A percentile compares a stretch with the other conserved stretches of the same genome.
These are phyloP conservation scores for Amphibalanus amphitrite DNA, from an alignment of 1,140 invertebrate species.

Conservation along the genomic window DNA sequence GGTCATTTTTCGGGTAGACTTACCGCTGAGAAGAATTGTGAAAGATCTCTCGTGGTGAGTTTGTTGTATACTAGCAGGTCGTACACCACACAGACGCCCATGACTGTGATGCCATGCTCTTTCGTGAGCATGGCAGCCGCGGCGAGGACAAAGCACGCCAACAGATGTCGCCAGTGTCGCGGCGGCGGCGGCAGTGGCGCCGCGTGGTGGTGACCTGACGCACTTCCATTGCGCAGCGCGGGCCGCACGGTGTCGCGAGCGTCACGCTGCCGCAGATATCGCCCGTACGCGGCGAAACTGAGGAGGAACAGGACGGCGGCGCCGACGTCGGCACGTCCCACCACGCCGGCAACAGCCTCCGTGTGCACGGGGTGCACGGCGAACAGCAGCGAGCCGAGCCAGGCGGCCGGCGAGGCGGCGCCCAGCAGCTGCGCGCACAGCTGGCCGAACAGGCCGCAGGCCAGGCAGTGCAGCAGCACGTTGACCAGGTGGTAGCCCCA, in stretches of 20 bases:
- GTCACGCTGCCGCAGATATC: slow-evolving; percentile 8
- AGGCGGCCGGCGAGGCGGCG: slow-evolving; percentile 18
- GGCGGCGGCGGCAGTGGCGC: background rate
- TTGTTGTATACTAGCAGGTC: slow-evolving; percentile 37
- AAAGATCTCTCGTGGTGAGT: slow-evolving; percentile 13
- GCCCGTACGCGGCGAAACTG: slow-evolving; percentile 40
- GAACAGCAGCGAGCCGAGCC: slow-evolving; percentile 60
- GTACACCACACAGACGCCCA: slow-evolving; percentile 53
- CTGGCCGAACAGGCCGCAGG: slow-evolving; percentile 39
- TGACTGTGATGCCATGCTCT: slow-evolving; percentile 76
- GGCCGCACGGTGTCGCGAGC: slow-evolving; percentile 1
- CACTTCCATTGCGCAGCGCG: background rate
- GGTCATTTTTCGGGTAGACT: too few relatives aligned
- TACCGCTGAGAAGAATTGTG: slow-evolving; percentile 17
- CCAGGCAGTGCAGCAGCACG: slow-evolving; percentile 43
- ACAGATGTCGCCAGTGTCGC: slow-evolving; percentile 8
- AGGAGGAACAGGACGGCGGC: slow-evolving; percentile 57
- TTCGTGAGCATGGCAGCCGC: slow-evolving; percentile 68
- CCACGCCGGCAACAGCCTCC: slow-evolving; percentile 81
- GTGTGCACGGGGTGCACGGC: slow-evolving; percentile 87
- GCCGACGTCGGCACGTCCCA: slow-evolving; percentile 80
- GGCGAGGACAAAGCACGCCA: slow-evolving; percentile 31
- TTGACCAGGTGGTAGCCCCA: slow-evolving; percentile 52
- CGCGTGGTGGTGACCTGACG: background rate
- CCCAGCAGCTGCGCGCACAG: slow-evolving; percentile 34